phyloP scores from a whole-genome alignment of 2,888 invertebrate genomes.

The Ecliptopera silaceata region DNA sequence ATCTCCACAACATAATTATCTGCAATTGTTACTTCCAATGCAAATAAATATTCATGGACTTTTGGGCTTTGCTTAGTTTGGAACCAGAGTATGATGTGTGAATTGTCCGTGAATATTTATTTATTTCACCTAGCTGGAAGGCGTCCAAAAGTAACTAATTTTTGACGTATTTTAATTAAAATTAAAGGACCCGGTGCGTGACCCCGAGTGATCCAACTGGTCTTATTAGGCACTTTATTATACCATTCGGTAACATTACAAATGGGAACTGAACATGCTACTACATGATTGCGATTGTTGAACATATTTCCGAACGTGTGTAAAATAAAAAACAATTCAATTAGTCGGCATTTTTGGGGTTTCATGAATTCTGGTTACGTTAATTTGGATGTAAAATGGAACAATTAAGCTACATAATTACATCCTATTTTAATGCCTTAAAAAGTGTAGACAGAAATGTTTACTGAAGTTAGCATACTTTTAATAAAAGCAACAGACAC shows the following conservation, averaged over 20 bases:
- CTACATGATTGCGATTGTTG: conserved; percentile 25
- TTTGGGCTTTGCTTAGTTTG: no score
- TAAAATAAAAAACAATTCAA: conserved; percentile 42
- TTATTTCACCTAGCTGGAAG: no score
- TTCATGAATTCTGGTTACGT: conserved; percentile 8
- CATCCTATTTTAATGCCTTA: background rate
- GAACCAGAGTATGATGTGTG: no score
- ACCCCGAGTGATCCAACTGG: conserved; percentile 50
- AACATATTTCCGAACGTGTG: conserved; percentile 20
- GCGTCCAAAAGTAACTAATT: no score
- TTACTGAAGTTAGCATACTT: no score
- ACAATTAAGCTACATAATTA: background rate
- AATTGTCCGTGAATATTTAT: no score
- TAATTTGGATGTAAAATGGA: background rate
- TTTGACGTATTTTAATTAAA: conserved; percentile 25
- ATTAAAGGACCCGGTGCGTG: conserved; percentile 45
- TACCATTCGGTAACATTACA: conserved; percentile 53
- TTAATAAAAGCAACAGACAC: no score
- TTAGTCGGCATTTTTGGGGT: conserved; percentile 27
- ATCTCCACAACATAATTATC: no score
- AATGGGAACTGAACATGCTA: conserved; percentile 53
- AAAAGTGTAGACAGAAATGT: no score
- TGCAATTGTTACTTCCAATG: no score
- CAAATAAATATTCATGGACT: no score
- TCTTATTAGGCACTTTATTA: conserved; percentile 49